Conservation (phyloP, 1,140 invertebrate species). For the Colletes gigas region DNA sequence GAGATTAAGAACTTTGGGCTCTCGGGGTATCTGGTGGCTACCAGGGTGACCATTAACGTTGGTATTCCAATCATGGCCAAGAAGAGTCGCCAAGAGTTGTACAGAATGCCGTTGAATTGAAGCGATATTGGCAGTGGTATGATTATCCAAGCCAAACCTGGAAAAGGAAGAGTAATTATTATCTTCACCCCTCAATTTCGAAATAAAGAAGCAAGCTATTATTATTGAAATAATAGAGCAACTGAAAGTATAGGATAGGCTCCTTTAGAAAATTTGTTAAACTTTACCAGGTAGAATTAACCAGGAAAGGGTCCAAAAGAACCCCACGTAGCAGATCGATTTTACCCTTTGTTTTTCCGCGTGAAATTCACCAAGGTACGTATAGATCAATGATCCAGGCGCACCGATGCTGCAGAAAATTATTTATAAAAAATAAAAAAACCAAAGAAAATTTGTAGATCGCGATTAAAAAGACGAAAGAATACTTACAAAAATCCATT, state of each 20-base stretch:
- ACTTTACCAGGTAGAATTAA: slow-evolving; percentile 82
- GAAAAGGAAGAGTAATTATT: slow-evolving; percentile 48
- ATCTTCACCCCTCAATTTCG: not conserved
- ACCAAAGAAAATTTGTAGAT: too few species aligned
- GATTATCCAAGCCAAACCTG: slow-evolving; percentile 84
- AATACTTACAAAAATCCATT: slow-evolving; percentile 83
- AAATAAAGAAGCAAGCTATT: too few species aligned
- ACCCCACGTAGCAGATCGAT: slow-evolving; percentile 83
- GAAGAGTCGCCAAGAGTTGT: slow-evolving; percentile 86
- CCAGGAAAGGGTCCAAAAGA: slow-evolving; percentile 85
- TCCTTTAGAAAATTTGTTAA: not conserved
- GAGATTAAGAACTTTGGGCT: slow-evolving; percentile 89
- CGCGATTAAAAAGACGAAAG: too few species aligned
- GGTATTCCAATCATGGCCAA: slow-evolving; percentile 82
- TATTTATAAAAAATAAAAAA: not conserved
- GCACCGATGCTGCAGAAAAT: slow-evolving; percentile 78
- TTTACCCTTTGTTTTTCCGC: slow-evolving; percentile 81
- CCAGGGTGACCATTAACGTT: slow-evolving; percentile 80
- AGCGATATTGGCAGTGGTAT: slow-evolving; percentile 82
- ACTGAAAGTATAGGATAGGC: too few species aligned
- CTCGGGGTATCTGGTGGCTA: slow-evolving; percentile 85
- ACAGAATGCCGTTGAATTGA: slow-evolving; percentile 76
- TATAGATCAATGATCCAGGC: slow-evolving; percentile 84
- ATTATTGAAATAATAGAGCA: too few species aligned
- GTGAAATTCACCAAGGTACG: slow-evolving; percentile 85